phyloP scores from a whole-genome alignment of 2,113 vertebrate species.

The Triplophysa siluroides region DNA sequence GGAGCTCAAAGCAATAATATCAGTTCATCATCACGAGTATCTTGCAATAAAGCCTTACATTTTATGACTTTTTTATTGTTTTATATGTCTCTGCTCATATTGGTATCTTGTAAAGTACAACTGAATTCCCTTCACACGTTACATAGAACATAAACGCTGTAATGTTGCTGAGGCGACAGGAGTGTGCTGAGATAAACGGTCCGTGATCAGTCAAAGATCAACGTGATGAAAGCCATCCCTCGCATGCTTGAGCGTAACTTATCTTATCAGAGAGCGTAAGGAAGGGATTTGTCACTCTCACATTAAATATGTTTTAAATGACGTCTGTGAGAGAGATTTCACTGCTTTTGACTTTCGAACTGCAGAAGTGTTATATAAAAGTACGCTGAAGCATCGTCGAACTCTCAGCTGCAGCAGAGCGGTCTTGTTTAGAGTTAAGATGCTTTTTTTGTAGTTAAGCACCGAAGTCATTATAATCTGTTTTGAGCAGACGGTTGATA shows the following conservation, averaged over 20 bases:
- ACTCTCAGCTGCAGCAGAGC: conserved; percentile 8
- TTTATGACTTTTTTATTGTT: neutral
- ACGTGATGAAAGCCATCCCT: conserved; percentile 59
- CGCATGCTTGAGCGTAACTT: conserved; percentile 35
- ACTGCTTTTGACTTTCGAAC: neutral
- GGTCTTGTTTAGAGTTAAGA: conserved; percentile 54
- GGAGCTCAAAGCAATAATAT: neutral
- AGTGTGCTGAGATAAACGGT: conserved; percentile 47
- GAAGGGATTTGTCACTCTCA: conserved; percentile 18
- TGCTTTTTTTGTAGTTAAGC: conserved; percentile 58
- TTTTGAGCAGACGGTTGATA: conserved; percentile 55
- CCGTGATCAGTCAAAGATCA: conserved; percentile 68
- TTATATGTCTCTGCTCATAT: neutral
- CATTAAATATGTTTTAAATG: neutral
- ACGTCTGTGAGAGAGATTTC: conserved; percentile 1
- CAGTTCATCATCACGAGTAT: neutral
- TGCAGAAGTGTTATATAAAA: neutral
- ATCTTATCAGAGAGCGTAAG: neutral
- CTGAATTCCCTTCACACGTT: neutral
- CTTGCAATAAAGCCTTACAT: neutral
- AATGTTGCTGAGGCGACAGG: neutral
- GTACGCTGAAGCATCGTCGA: neutral
- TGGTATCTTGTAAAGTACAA: conserved; percentile 4
- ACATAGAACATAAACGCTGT: neutral
- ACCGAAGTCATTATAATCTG: conserved; percentile 68